phyloP scores from a whole-genome alignment of 2,113 vertebrate genomes.

The Seriola rivoliana region DNA sequence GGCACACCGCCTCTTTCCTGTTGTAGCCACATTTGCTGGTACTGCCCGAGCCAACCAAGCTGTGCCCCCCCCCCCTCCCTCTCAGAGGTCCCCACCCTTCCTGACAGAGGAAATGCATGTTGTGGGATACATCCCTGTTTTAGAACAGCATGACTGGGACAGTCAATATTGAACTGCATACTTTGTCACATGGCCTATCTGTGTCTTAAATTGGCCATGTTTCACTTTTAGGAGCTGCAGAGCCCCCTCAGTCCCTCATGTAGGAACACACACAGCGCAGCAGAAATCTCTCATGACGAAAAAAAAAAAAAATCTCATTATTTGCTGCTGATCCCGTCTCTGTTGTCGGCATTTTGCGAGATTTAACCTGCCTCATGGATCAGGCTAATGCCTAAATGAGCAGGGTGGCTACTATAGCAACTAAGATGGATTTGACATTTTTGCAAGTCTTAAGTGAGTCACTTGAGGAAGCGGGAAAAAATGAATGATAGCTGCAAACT shows the following conservation, averaged over 20 bases:
- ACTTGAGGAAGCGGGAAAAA: constrained; percentile 17
- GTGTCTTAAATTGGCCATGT: neutral
- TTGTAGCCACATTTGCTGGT: constrained; percentile 30
- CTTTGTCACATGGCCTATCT: constrained; percentile 24
- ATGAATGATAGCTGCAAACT: constrained; percentile 3
- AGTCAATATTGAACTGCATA: constrained; percentile 35
- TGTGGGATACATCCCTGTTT: constrained; percentile 50
- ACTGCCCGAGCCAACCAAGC: constrained; percentile 17
- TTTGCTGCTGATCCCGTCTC: constrained; percentile 44
- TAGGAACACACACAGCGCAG: constrained; percentile 23
- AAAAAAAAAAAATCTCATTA: constrained; percentile 48
- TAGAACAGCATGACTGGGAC: constrained; percentile 32
- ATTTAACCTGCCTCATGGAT: constrained; percentile 48
- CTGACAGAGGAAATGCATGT: constrained; percentile 72
- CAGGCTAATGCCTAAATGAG: constrained; percentile 47
- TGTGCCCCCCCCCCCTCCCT: constrained; percentile 12
- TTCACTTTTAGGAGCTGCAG: neutral
- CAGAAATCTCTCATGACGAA: constrained; percentile 15
- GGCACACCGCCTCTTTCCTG: constrained; percentile 30
- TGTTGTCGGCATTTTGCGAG: constrained; percentile 40
- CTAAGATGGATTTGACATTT: constrained; percentile 71
- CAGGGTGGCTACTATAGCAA: constrained; percentile 56
- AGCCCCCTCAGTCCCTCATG: neutral
- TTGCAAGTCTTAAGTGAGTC: constrained; percentile 36
- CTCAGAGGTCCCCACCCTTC: constrained; percentile 65